Conservation (phyloP, 2,888 invertebrate genomes). For the Lissonota sp. region DNA sequence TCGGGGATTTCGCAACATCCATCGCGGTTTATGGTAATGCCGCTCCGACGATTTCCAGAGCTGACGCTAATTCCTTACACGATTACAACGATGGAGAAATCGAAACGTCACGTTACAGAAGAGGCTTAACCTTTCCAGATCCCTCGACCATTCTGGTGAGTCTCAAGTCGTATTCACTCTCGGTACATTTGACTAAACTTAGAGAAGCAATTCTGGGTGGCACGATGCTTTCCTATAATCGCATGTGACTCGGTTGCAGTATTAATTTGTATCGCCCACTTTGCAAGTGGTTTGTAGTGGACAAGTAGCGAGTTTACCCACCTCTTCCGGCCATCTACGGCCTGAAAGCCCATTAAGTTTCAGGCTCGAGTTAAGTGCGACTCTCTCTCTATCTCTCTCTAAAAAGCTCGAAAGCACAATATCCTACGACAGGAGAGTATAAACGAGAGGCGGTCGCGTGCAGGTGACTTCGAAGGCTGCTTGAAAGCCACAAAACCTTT, state of each 20-base stretch:
- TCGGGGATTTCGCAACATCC: background rate
- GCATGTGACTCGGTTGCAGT: no score
- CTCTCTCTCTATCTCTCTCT: background rate
- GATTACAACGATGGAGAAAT: no score
- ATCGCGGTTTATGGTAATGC: background rate
- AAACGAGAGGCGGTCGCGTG: conserved; percentile 3
- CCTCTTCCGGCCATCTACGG: no score
- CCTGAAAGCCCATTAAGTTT: conserved; percentile 38
- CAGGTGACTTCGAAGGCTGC: conserved; percentile 38
- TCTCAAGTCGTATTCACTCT: background rate
- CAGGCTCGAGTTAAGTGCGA: conserved; percentile 39
- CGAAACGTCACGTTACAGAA: conserved; percentile 63
- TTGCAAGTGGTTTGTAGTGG: no score
- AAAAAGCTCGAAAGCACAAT: conserved; percentile 35
- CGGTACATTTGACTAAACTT: no score
- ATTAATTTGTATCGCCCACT: no score
- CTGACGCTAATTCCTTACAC: background rate
- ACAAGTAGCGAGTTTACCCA: no score
- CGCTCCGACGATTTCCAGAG: background rate
- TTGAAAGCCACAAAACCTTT: conserved; percentile 15
- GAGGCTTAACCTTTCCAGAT: conserved; percentile 75
- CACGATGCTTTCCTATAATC: no score
- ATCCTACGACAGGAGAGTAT: background rate
- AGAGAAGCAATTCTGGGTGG: no score
- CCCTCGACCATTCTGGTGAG: conserved; percentile 77